These are phyloP conservation scores for Progne subis DNA, from an alignment of 2,113 vertebrate genomes.

Conservation along the genomic window DNA sequence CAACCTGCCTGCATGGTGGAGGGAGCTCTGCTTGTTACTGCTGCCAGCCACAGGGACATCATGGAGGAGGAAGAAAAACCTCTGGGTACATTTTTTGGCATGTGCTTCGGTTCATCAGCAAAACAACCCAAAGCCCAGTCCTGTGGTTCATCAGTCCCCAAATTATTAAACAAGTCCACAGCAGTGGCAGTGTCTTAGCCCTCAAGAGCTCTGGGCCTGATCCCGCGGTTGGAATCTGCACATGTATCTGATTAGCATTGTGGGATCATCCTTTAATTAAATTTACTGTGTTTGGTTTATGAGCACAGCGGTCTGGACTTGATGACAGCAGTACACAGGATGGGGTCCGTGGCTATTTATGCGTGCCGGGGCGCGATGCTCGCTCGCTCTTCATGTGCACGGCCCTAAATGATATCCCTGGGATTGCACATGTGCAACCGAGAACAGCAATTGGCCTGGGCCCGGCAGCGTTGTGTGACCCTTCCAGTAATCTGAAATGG, in stretches of 20 bases:
- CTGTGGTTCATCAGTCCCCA: background rate
- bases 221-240: background rate
- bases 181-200: background rate
- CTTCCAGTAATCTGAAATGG: conserved; percentile 59
- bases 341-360: background rate
- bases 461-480: background rate
- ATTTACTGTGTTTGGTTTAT: conserved; percentile 42
- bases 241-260: conserved; percentile 15
- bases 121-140: background rate
- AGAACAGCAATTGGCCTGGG: conserved; percentile 12
- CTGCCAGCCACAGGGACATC: background rate
- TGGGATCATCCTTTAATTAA: conserved; percentile 48
- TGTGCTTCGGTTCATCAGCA: background rate
- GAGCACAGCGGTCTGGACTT: conserved; percentile 3
- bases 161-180: background rate
- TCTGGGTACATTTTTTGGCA: background rate
- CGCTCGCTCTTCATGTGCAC: background rate
- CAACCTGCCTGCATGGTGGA: background rate
- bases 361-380: background rate
- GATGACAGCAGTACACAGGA: conserved; percentile 52
- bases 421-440: background rate
- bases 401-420: background rate
- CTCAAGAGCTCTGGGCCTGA: background rate
- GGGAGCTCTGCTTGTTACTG: background rate
- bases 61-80: background rate